These are phyloP conservation scores for Epistrophe grossulariae DNA, from an alignment of 2,888 invertebrate species.

Conservation along the genomic window DNA sequence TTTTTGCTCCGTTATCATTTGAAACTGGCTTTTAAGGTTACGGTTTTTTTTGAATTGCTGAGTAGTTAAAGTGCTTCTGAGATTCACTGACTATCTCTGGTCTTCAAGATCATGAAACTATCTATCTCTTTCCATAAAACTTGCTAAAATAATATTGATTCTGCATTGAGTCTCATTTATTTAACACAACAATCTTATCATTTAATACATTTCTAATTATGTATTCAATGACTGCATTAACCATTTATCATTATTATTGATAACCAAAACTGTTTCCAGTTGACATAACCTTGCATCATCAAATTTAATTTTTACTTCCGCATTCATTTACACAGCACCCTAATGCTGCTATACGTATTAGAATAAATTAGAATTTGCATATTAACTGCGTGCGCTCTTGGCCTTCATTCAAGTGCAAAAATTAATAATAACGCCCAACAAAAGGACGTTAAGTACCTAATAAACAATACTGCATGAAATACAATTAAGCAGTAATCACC, in stretches of 20 bases:
- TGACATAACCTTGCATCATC: neutral
- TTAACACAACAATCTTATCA: neutral
- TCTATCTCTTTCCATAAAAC: too few relatives aligned
- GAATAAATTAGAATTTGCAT: neutral
- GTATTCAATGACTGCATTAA: neutral
- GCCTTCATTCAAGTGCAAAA: conserved; percentile 48
- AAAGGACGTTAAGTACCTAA: conserved; percentile 35
- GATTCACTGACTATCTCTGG: too few relatives aligned
- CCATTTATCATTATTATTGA: neutral
- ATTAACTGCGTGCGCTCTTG: conserved; percentile 1
- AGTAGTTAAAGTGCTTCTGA: too few relatives aligned
- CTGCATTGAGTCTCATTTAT: too few relatives aligned
- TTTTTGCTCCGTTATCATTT: too few relatives aligned
- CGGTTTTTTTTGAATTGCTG: too few relatives aligned
- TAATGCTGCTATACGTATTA: neutral
- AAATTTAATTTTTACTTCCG: neutral
- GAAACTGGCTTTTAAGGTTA: too few relatives aligned
- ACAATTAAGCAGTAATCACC: conserved; percentile 41
- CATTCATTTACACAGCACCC: neutral
- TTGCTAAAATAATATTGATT: too few relatives aligned
- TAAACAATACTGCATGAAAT: conserved; percentile 37
- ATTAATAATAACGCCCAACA: conserved; percentile 46
- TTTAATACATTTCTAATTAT: neutral
- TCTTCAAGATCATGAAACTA: too few relatives aligned
- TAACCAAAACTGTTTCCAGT: neutral